Conservation (phyloP, 2,113 vertebrate genomes). For the Alligator mississippiensis region DNA sequence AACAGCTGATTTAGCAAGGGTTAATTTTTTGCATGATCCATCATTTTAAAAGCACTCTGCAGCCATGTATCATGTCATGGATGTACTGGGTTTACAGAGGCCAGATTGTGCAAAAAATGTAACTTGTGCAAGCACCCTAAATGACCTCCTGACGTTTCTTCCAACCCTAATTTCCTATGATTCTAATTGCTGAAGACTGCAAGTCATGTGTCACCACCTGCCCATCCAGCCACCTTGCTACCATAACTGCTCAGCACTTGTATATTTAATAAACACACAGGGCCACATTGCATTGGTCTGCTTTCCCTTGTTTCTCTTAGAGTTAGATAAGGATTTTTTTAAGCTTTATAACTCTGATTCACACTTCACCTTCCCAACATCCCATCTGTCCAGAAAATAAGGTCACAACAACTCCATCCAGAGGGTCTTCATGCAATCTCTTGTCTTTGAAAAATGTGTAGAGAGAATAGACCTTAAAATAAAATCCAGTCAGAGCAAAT, state of each 20-base stretch:
- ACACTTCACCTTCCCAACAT: fast-evolving
- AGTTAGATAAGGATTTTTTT: slow-evolving; percentile 2
- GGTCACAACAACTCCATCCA: not conserved
- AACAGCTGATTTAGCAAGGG: too few species aligned
- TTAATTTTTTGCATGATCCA: too few species aligned
- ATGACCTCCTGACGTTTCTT: too few species aligned
- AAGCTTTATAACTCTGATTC: slow-evolving; percentile 10
- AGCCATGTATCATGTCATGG: too few species aligned
- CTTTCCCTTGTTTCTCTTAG: fast-evolving
- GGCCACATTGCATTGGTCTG: not conserved
- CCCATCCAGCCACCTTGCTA: fast-evolving
- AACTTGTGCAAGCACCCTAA: too few species aligned
- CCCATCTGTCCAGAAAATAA: not conserved
- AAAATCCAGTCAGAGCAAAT: not conserved
- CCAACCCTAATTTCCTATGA: too few species aligned
- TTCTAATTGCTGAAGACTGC: not conserved
- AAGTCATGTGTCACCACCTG: not conserved
- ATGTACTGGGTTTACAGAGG: too few species aligned
- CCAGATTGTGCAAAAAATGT: too few species aligned
- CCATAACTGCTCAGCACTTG: fast-evolving
- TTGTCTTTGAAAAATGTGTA: not conserved
- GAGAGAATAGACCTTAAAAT: slow-evolving; percentile 19
- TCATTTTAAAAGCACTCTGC: too few species aligned
- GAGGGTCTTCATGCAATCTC: not conserved
- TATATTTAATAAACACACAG: slow-evolving; percentile 1